Conservation (phyloP, 2,888 invertebrate genomes). For the Cataglyphis albicans region DNA sequence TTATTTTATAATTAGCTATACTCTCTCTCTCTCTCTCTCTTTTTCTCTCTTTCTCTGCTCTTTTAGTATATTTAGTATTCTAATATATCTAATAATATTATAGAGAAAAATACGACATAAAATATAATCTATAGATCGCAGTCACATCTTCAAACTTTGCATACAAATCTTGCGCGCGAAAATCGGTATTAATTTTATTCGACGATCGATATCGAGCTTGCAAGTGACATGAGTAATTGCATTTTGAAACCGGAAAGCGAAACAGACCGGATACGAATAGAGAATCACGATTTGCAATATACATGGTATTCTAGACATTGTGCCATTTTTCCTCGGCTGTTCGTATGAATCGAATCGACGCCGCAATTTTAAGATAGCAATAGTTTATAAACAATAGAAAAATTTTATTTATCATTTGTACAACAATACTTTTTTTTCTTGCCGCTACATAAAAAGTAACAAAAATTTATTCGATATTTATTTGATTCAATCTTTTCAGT, state of each 20-base stretch:
- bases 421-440: background rate
- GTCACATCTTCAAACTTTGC: conserved; percentile 7
- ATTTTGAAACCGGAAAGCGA: conserved; percentile 20
- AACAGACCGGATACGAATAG: conserved; percentile 7
- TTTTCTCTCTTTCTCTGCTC: background rate
- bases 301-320: conserved; percentile 25
- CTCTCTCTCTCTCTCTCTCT: background rate
- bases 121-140: background rate
- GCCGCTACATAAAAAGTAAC: background rate
- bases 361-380: background rate
- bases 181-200: conserved; percentile 38
- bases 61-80: background rate
- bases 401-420: background rate
- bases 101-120: background rate
- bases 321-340: background rate
- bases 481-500: background rate
- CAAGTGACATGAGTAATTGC: conserved; percentile 36
- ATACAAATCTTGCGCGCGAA: conserved; percentile 30
- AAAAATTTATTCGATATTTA: background rate
- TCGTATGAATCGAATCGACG: background rate
- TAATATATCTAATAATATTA: conserved; percentile 15
- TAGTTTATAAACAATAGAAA: background rate
- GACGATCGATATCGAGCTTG: conserved; percentile 31
- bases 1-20: background rate
- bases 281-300: background rate